These are phyloP conservation scores for Idaea straminata DNA, from an alignment of 2,888 invertebrate species.

Conservation along the genomic window DNA sequence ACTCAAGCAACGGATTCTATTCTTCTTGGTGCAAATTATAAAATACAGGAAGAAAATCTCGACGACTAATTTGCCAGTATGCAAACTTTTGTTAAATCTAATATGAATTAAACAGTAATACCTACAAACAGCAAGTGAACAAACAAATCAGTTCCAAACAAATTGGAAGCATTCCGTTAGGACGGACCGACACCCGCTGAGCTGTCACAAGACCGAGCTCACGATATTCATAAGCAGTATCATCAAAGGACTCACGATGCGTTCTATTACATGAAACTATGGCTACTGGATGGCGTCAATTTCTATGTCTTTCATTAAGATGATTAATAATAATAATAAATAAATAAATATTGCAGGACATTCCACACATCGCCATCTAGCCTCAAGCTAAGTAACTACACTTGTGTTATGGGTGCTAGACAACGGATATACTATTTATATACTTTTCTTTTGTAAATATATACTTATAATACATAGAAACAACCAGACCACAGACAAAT, in stretches of 20 bases:
- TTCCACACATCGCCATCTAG: too few species aligned
- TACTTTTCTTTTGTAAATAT: too few species aligned
- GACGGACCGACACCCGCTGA: constrained; percentile 35
- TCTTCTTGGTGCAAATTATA: too few species aligned
- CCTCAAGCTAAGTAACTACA: too few species aligned
- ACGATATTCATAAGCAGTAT: constrained; percentile 71
- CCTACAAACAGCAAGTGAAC: neutral
- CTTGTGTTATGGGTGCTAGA: too few species aligned
- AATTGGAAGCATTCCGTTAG: constrained; percentile 39
- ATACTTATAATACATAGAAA: too few species aligned
- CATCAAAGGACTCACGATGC: constrained; percentile 57
- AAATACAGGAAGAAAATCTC: too few species aligned
- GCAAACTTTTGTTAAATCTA: neutral
- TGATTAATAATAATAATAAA: too few species aligned
- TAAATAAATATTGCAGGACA: too few species aligned
- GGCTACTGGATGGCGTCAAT: constrained; percentile 26
- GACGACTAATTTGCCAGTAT: neutral
- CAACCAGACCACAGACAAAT: too few species aligned
- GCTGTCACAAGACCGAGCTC: constrained; percentile 49
- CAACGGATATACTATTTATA: too few species aligned
- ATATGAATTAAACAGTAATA: neutral
- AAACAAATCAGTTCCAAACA: constrained; percentile 17
- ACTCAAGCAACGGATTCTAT: too few species aligned
- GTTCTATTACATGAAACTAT: constrained; percentile 23
- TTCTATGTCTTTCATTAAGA: neutral